Evolutionary conservation across 2,888 invertebrate species (phyloP).

Genomic region (Chirona hameri): DNA sequence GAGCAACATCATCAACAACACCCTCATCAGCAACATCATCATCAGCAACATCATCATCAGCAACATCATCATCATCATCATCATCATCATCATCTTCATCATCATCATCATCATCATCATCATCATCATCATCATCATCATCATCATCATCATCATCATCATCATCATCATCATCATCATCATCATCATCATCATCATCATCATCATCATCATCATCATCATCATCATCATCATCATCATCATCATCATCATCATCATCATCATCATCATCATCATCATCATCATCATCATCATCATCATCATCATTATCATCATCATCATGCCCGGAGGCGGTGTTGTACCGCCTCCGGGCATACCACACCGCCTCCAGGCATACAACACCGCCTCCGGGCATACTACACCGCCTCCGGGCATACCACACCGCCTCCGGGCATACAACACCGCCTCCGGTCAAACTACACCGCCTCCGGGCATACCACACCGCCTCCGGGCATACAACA

Average conservation of each 20-base stretch:
- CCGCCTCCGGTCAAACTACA: no score
- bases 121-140: slow-evolving; percentile 22
- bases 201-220: slow-evolving; percentile 22
- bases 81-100: slow-evolving; percentile 12
- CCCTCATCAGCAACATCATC: no score
- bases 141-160: slow-evolving; percentile 22
- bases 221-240: slow-evolving; percentile 22
- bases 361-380: no score
- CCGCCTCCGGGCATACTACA: no score
- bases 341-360: no score
- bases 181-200: slow-evolving; percentile 22
- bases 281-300: slow-evolving; percentile 22
- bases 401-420: no score
- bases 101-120: slow-evolving; percentile 22
- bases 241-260: slow-evolving; percentile 22
- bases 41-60: no score
- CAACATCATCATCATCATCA: no score
- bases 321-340: neutral
- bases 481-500: no score
- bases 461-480: no score
- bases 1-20: no score
- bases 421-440: no score
- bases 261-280: slow-evolving; percentile 22
- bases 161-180: slow-evolving; percentile 22
- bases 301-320: slow-evolving; percentile 22